Conservation (phyloP, 2,113 vertebrate species). For the Microcebus jonahi region DNA sequence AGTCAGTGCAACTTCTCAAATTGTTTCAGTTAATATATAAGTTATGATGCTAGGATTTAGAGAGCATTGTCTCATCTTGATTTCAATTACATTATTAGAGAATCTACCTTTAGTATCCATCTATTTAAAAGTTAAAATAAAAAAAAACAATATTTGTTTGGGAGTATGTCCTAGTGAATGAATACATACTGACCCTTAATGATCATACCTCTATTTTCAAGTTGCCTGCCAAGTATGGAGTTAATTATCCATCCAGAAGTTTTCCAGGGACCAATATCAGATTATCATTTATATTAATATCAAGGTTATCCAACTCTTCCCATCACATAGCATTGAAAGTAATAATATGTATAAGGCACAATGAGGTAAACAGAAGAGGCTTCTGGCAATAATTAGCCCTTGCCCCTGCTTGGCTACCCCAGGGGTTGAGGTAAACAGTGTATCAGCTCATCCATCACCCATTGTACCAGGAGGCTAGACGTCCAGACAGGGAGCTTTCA, state of each 20-base stretch:
- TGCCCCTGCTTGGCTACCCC: neutral
- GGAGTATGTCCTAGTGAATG: neutral
- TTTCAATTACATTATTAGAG: neutral
- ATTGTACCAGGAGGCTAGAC: neutral
- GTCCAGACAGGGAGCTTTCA: neutral
- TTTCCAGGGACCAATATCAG: neutral
- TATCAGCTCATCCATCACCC: fast-evolving
- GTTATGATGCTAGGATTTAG: neutral
- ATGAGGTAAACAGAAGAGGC: neutral
- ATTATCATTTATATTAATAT: neutral
- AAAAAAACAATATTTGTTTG: neutral
- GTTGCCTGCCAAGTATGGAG: neutral
- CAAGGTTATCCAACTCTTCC: fast-evolving
- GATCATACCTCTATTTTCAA: neutral
- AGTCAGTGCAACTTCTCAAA: neutral
- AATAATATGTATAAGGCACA: neutral
- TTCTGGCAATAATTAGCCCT: neutral
- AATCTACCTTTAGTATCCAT: neutral
- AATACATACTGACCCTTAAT: neutral
- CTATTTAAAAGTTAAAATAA: neutral
- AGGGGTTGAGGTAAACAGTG: neutral
- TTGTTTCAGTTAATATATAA: neutral
- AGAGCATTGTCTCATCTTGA: neutral
- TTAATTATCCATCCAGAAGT: neutral
- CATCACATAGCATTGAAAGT: neutral